Percentiles rank a stretch among this genome's conserved stretches.
Evolutionary conservation across 2,888 invertebrate species (phyloP).

Genomic region (Drosophila anomalata): DNA sequence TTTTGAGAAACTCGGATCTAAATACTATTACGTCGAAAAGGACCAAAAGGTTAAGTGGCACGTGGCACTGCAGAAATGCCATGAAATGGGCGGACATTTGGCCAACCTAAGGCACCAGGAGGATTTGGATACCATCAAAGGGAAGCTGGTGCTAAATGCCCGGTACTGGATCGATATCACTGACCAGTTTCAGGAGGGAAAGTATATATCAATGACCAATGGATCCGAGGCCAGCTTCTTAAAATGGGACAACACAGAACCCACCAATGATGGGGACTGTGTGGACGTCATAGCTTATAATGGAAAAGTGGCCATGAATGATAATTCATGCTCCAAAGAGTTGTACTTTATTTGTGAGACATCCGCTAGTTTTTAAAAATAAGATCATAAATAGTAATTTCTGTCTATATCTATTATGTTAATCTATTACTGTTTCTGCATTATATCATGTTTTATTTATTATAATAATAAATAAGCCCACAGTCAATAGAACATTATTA

Average conservation of each 20-base stretch:
- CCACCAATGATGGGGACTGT: slow-evolving; percentile 28
- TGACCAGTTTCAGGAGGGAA: slow-evolving; percentile 14
- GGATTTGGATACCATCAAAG: slow-evolving; percentile 12
- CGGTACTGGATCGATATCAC: slow-evolving; percentile 38
- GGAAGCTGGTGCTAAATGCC: not conserved
- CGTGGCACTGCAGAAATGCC: slow-evolving; percentile 6
- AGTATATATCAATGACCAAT: slow-evolving; percentile 23
- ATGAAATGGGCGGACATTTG: slow-evolving; percentile 19
- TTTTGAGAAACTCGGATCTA: slow-evolving; percentile 26
- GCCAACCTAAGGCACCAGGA: slow-evolving; percentile 16
- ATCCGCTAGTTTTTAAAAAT: not conserved
- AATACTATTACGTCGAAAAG: slow-evolving; percentile 34
- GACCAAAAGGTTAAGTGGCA: slow-evolving; percentile 16
- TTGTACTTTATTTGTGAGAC: slow-evolving; percentile 19
- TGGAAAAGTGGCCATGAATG: slow-evolving; percentile 21
- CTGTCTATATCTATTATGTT: not conserved
- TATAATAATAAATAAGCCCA: slow-evolving; percentile 1
- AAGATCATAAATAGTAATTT: not conserved
- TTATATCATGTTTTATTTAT: slow-evolving; percentile 1
- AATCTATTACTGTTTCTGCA: not conserved
- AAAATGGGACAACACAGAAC: slow-evolving; percentile 23
- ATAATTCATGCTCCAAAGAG: not conserved
- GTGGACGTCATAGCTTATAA: slow-evolving; percentile 12
- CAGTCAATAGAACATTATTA: not conserved
- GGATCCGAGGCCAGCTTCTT: slow-evolving; percentile 16